These are phyloP conservation scores for Macaria liturata DNA, from an alignment of 2,888 invertebrate genomes.

Conservation along the genomic window DNA sequence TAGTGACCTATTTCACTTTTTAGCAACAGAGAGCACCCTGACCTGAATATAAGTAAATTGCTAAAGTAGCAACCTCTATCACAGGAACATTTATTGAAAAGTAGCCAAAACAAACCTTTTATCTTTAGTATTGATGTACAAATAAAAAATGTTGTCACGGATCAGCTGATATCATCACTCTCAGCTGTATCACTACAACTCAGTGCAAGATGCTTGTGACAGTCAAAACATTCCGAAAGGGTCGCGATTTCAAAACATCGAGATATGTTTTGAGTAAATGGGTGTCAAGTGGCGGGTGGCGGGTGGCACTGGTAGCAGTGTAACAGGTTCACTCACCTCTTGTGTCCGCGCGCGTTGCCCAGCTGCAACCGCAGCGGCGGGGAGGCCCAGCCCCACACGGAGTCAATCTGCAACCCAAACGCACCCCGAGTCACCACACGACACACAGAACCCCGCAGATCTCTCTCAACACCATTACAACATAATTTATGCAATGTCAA, in stretches of 20 bases:
- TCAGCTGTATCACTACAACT: conserved; percentile 21
- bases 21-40: too few species aligned
- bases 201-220: conserved; percentile 12
- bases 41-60: too few species aligned
- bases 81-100: too few species aligned
- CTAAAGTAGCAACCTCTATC: too few species aligned
- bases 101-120: not conserved
- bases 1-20: not conserved
- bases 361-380: conserved; percentile 93
- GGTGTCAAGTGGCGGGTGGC: conserved; percentile 44
- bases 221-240: conserved; percentile 34
- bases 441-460: conserved; percentile 42
- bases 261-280: conserved; percentile 37
- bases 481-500: conserved; percentile 69
- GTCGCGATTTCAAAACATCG: conserved; percentile 33
- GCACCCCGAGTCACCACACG: conserved; percentile 39
- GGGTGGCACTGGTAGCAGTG: conserved; percentile 21
- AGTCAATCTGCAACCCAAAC: conserved; percentile 90
- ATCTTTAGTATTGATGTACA: not conserved
- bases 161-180: conserved; percentile 41
- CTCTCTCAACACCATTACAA: conserved; percentile 51
- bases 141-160: conserved; percentile 16
- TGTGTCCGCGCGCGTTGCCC: conserved; percentile 84
- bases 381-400: conserved; percentile 97
- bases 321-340: conserved; percentile 68